A percentile compares a stretch with the other conserved stretches of the same genome.
phyloP scores from a whole-genome alignment of 2,888 invertebrate species.

The Himalopsyche tibetana region DNA sequence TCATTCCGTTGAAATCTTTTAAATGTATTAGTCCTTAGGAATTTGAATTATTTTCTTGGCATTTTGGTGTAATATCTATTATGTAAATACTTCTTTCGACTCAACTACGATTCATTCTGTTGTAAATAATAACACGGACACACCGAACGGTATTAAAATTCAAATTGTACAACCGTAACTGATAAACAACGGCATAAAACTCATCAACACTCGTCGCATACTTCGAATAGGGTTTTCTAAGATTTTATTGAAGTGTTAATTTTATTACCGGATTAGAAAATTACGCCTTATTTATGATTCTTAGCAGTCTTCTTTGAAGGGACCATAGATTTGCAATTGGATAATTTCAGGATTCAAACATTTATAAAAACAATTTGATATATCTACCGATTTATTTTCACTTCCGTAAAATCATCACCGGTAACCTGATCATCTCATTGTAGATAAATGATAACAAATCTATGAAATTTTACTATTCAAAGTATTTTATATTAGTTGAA shows the following conservation, averaged over 20 bases:
- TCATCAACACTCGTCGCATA: neutral
- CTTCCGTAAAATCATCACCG: neutral
- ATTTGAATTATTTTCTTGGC: constrained; percentile 33
- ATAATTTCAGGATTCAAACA: neutral
- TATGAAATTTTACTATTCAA: constrained; percentile 4
- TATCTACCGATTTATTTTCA: neutral
- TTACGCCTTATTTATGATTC: neutral
- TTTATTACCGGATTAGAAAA: neutral
- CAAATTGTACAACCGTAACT: neutral
- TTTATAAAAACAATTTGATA: neutral
- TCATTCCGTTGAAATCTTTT: constrained; percentile 62
- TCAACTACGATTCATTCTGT: constrained; percentile 35
- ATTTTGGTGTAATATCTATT: constrained; percentile 37
- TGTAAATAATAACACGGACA: constrained; percentile 13
- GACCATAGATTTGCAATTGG: constrained; percentile 26
- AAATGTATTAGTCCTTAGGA: constrained; percentile 60
- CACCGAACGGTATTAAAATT: neutral
- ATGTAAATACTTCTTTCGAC: constrained; percentile 40
- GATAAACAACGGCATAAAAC: neutral
- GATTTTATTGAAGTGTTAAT: neutral
- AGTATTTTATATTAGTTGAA: constrained; percentile 1
- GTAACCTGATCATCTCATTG: constrained; percentile 28
- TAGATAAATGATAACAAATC: constrained; percentile 43
- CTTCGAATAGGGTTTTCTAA: neutral
- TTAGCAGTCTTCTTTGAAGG: constrained; percentile 17